A percentile compares a stretch with the other conserved stretches of the same genome.
Evolutionary conservation across 2,113 vertebrate species (phyloP).

Genomic region (Canis aureus): DNA sequence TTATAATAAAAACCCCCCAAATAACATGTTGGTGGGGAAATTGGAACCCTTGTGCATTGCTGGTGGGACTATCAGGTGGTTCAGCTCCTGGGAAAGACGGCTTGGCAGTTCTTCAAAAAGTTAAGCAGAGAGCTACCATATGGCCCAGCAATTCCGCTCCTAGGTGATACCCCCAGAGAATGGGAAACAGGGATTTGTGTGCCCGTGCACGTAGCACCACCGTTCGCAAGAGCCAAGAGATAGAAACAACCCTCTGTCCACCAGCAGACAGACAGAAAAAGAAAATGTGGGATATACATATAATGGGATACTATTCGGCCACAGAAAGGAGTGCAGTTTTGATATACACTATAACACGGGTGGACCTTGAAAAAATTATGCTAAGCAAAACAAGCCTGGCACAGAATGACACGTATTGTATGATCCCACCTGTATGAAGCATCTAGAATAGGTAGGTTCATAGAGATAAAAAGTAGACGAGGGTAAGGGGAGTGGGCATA

Average conservation of each 20-base stretch:
- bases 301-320: neutral
- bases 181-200: neutral
- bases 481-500: too few relatives aligned
- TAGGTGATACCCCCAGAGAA: neutral
- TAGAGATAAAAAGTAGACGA: neutral
- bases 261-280: neutral
- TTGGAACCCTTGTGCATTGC: accelerated
- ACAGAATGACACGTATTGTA: neutral
- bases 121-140: neutral
- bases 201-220: accelerated
- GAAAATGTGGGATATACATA: neutral
- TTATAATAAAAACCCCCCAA: neutral
- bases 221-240: neutral
- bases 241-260: neutral
- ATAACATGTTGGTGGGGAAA: neutral
- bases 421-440: neutral
- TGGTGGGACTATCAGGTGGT: neutral
- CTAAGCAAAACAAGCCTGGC: neutral
- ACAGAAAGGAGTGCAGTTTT: neutral
- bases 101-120: neutral
- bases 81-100: neutral
- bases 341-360: too few relatives aligned
- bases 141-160: neutral
- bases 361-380: neutral
- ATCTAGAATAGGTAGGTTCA: neutral